Conservation (phyloP, 1,140 invertebrate genomes). For the Bombus difficillimus region DNA sequence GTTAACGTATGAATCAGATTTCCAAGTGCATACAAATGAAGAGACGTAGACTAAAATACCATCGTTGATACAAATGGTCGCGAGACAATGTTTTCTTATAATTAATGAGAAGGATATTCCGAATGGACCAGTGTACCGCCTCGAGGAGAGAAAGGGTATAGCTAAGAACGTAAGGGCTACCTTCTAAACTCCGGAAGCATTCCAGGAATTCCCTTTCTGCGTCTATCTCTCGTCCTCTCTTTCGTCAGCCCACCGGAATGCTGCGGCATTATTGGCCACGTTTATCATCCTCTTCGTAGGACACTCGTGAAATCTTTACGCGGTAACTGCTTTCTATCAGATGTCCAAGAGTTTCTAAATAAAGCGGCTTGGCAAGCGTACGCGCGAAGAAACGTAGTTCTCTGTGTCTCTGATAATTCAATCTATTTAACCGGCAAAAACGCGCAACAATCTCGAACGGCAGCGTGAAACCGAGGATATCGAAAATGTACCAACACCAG, state of each 20-base stretch:
- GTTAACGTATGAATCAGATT: background rate
- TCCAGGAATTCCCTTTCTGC: constrained; percentile 71
- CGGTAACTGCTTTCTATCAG: constrained; percentile 30
- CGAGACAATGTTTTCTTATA: constrained; percentile 80
- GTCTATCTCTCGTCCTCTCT: constrained; percentile 35
- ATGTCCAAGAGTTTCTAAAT: background rate
- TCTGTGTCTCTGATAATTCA: constrained; percentile 1
- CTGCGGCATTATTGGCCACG: constrained; percentile 73
- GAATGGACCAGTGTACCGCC: constrained; percentile 78
- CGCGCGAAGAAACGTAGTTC: background rate
- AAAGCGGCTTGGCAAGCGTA: background rate
- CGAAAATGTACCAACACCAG: constrained; percentile 9
- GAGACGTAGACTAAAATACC: constrained; percentile 48
- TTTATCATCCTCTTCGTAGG: constrained; percentile 72
- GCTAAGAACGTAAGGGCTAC: constrained; percentile 74
- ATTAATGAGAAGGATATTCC: constrained; percentile 78
- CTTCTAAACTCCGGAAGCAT: constrained; percentile 74
- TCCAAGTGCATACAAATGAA: background rate
- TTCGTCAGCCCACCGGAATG: constrained; percentile 56
- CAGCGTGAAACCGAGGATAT: constrained; percentile 1
- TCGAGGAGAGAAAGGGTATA: constrained; percentile 76
- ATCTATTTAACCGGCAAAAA: background rate
- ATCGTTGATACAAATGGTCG: constrained; percentile 60
- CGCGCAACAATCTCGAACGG: background rate
- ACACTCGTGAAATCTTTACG: constrained; percentile 61